Evolutionary conservation across 2,888 invertebrate species (phyloP).

Genomic region (Rotaria macrura): DNA sequence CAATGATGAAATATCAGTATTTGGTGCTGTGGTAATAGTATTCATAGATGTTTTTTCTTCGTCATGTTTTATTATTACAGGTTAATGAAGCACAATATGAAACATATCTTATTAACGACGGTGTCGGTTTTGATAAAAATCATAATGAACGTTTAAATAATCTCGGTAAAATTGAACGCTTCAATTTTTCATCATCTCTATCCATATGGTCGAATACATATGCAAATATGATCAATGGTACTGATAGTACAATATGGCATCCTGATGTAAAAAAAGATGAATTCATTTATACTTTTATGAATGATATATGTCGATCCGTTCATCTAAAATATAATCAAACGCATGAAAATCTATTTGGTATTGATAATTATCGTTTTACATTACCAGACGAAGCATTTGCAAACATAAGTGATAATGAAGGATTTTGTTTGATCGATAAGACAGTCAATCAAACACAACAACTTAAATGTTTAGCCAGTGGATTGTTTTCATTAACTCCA

Average conservation of each 20-base stretch:
- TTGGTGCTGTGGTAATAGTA: not conserved
- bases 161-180: not conserved
- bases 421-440: constrained; percentile 43
- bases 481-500: constrained; percentile 40
- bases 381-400: constrained; percentile 35
- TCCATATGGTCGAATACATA: constrained; percentile 39
- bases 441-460: constrained; percentile 35
- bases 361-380: constrained; percentile 16
- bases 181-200: not conserved
- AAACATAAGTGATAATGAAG: constrained; percentile 42
- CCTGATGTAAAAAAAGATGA: constrained; percentile 32
- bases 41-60: not conserved
- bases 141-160: not conserved
- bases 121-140: not conserved
- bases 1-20: not conserved
- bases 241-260: constrained; percentile 38
- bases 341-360: constrained; percentile 35
- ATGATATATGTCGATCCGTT: constrained; percentile 38
- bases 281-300: constrained; percentile 29
- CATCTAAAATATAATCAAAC: constrained; percentile 38
- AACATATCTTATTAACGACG: not conserved
- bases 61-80: not conserved
- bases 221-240: constrained; percentile 46
- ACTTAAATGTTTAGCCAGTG: constrained; percentile 38
- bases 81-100: not conserved